phyloP scores from a whole-genome alignment of 2,113 vertebrate species.

The Himantopus leucocephalus region DNA sequence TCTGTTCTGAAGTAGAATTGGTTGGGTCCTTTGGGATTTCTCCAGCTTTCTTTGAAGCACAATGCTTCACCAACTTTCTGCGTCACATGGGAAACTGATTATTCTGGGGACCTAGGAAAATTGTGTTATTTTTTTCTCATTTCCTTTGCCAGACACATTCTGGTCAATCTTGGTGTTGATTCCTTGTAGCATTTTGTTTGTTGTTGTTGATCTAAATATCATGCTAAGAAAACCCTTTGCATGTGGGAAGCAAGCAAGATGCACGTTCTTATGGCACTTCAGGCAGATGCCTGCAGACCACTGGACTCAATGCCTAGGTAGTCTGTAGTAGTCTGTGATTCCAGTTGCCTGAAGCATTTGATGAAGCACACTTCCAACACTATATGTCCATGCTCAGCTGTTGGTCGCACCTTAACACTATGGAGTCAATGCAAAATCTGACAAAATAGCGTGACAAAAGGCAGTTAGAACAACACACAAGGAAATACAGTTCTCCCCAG shows the following conservation, averaged over 20 bases:
- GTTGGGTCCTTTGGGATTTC: fast-evolving
- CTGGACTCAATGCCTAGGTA: background rate
- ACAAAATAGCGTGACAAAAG: background rate
- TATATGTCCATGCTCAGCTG: background rate
- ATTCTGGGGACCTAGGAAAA: background rate
- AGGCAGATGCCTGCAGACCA: background rate
- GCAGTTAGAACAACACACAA: background rate
- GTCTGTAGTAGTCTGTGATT: background rate
- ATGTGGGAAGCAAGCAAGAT: background rate
- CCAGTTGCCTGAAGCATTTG: background rate
- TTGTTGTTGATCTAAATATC: background rate
- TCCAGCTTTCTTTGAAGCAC: background rate
- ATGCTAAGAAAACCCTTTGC: background rate
- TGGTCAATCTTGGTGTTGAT: background rate
- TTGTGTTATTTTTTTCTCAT: background rate
- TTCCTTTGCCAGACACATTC: background rate
- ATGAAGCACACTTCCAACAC: background rate
- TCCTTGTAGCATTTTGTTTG: fast-evolving
- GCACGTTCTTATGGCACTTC: background rate
- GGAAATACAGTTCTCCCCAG: background rate
- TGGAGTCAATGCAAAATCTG: background rate
- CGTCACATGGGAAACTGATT: background rate
- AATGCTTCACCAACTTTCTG: background rate
- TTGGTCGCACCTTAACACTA: background rate
- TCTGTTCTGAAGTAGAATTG: background rate